Conservation (phyloP, 2,113 vertebrate genomes). For the Solea solea region DNA sequence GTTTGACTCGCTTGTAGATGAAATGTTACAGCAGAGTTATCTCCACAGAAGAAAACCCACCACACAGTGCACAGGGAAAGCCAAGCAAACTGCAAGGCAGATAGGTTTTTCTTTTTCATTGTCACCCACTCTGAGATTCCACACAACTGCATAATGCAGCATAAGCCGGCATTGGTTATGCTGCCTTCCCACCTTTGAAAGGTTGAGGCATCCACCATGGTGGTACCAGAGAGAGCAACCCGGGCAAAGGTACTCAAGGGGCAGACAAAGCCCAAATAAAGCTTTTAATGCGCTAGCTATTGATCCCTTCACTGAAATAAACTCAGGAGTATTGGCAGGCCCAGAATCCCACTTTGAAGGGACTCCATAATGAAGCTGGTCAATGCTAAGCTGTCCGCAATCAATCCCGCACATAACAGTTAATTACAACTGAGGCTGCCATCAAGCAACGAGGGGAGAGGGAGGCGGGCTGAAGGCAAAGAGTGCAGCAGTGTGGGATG, state of each 20-base stretch:
- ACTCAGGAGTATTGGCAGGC: conserved; percentile 83
- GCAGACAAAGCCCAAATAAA: conserved; percentile 82
- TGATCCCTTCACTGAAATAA: conserved; percentile 83
- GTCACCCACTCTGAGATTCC: conserved; percentile 21
- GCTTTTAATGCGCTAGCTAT: conserved; percentile 83
- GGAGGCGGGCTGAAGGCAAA: conserved; percentile 49
- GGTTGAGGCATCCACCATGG: conserved; percentile 33
- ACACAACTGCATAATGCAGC: conserved; percentile 3
- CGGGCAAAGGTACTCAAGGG: conserved; percentile 71
- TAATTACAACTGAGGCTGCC: conserved; percentile 83
- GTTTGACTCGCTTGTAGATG: conserved; percentile 9
- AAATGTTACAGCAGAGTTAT: conserved; percentile 47
- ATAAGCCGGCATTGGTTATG: conserved; percentile 19
- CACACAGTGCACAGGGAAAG: conserved; percentile 12
- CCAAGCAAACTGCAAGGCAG: neutral
- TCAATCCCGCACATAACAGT: conserved; percentile 85
- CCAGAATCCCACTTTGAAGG: conserved; percentile 84
- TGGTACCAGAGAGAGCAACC: conserved; percentile 61
- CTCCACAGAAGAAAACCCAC: conserved; percentile 8
- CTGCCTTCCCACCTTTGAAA: conserved; percentile 37
- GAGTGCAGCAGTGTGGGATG: conserved; percentile 45
- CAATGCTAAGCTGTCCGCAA: conserved; percentile 85
- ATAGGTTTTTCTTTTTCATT: conserved; percentile 3
- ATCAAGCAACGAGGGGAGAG: conserved; percentile 64
- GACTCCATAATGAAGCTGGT: conserved; percentile 86